Conservation (phyloP, 2,113 vertebrate species). For the Uria aalge region DNA sequence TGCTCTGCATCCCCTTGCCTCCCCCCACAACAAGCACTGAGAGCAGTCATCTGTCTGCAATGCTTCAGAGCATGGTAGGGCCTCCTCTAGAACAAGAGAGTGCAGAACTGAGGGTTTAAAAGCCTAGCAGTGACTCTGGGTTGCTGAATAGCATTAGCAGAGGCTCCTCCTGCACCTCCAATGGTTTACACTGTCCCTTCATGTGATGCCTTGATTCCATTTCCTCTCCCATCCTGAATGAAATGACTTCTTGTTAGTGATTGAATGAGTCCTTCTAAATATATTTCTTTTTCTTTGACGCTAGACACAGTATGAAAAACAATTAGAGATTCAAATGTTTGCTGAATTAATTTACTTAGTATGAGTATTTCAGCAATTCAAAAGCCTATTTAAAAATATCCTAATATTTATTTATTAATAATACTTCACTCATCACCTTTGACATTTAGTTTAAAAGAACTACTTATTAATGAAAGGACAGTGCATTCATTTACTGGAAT, state of each 20-base stretch:
- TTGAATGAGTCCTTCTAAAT: not conserved
- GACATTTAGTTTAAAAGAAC: constrained; percentile 13
- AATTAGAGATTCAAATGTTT: not conserved
- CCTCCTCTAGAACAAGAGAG: not conserved
- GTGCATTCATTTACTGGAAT: constrained; percentile 35
- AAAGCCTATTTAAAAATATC: constrained; percentile 2
- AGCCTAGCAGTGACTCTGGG: not conserved
- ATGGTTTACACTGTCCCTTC: not conserved
- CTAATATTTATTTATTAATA: not conserved
- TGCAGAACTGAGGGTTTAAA: not conserved
- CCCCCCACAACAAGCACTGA: not conserved
- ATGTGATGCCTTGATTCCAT: not conserved
- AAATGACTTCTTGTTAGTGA: not conserved
- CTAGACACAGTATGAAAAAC: not conserved
- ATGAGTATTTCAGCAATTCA: not conserved
- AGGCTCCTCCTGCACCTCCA: not conserved
- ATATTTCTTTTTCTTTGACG: not conserved
- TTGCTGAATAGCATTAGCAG: not conserved
- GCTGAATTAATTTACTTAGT: not conserved
- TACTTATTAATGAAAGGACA: constrained; percentile 28
- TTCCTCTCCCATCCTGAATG: not conserved
- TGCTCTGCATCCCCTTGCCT: not conserved
- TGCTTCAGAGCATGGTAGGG: not conserved
- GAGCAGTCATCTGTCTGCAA: not conserved
- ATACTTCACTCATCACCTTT: not conserved